These are phyloP conservation scores for Pterocles gutturalis DNA, from an alignment of 2,113 vertebrate genomes.

Conservation along the genomic window DNA sequence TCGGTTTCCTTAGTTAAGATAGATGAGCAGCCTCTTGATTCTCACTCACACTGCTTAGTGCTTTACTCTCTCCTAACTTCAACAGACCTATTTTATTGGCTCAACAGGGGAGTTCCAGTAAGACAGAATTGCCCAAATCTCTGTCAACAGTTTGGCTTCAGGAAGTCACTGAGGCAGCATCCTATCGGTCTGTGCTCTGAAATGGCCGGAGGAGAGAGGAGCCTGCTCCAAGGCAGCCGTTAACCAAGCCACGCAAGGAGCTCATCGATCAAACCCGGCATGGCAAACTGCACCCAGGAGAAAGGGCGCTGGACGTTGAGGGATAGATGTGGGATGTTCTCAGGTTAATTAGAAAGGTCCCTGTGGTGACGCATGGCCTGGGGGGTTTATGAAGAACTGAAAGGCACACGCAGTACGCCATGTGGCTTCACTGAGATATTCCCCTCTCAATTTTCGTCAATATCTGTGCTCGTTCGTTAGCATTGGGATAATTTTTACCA, in stretches of 20 bases:
- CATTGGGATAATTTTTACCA: neutral
- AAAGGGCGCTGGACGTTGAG: neutral
- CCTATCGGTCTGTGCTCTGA: neutral
- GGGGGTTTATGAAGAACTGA: neutral
- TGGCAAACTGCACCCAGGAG: neutral
- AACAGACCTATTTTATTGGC: neutral
- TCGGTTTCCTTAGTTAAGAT: neutral
- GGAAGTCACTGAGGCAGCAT: neutral
- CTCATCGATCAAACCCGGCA: neutral
- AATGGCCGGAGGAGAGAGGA: neutral
- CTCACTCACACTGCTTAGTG: neutral
- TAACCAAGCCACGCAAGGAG: neutral
- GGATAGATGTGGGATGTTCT: neutral
- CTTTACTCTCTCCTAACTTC: neutral
- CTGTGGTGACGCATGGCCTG: neutral
- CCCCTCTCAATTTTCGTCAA: neutral
- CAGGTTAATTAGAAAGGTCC: neutral
- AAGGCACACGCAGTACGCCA: neutral
- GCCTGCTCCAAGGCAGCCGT: neutral
- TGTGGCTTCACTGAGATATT: neutral
- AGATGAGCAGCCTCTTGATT: neutral
- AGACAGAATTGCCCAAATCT: neutral
- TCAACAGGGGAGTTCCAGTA: neutral
- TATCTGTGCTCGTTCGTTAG: neutral
- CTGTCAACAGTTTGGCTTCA: neutral